phyloP scores from a whole-genome alignment of 2,888 invertebrate genomes.

The Lacanobia oleracea region DNA sequence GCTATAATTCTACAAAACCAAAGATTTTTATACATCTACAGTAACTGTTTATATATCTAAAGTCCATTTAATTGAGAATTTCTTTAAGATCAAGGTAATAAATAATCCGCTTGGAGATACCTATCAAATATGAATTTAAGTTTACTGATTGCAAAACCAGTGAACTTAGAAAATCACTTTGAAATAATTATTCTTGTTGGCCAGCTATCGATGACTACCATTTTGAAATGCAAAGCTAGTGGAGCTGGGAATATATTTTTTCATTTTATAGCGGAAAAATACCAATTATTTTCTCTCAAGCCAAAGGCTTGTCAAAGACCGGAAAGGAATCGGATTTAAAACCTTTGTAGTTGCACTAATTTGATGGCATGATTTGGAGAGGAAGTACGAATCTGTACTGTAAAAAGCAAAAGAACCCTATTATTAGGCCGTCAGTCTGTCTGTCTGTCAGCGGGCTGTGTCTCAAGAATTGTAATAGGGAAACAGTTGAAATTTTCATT shows the following conservation, averaged over 20 bases:
- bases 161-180: not conserved
- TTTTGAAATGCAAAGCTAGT: constrained; percentile 24
- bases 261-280: constrained; percentile 15
- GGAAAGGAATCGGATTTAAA: constrained; percentile 24
- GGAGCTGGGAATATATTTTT: constrained; percentile 10
- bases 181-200: not conserved
- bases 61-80: no score
- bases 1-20: no score
- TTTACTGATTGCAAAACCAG: not conserved
- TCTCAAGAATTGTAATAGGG: no score
- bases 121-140: not conserved
- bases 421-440: no score
- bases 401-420: not conserved
- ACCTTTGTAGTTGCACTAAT: constrained; percentile 29
- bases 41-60: no score
- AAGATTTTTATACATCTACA: no score
- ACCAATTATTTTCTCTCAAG: constrained; percentile 40
- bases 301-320: constrained; percentile 44
- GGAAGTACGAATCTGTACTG: not conserved
- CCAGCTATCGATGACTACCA: not conserved
- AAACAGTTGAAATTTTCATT: no score
- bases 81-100: no score
- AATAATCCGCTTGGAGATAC: no score
- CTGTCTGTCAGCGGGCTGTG: no score
- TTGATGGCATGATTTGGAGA: constrained; percentile 17